phyloP scores from a whole-genome alignment of 2,113 vertebrate species.

The Oostethus manadensis region DNA sequence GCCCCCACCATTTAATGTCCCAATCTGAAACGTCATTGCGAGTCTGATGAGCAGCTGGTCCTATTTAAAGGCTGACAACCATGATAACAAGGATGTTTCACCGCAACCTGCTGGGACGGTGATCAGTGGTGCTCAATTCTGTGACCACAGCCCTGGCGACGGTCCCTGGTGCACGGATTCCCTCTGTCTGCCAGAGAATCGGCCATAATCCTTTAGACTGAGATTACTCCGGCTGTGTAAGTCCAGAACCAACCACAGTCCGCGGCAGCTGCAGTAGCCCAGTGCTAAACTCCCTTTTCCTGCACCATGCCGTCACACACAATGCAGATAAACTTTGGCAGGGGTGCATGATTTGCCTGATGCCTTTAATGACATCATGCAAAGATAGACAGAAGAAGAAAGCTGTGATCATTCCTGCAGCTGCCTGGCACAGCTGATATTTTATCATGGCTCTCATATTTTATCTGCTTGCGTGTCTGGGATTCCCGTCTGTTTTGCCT shows the following conservation, averaged over 20 bases:
- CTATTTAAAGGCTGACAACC: slow-evolving; percentile 24
- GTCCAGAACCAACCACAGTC: slow-evolving; percentile 57
- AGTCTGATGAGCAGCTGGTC: slow-evolving; percentile 11
- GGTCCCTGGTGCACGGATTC: slow-evolving; percentile 62
- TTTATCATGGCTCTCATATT: slow-evolving; percentile 27
- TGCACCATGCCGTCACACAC: slow-evolving; percentile 26
- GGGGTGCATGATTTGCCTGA: background rate
- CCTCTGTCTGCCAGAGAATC: slow-evolving; percentile 65
- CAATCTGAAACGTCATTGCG: slow-evolving; percentile 24
- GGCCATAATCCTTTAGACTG: slow-evolving; percentile 71
- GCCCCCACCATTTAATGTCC: slow-evolving; percentile 36
- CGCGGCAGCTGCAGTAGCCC: slow-evolving; percentile 50
- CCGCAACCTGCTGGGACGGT: slow-evolving; percentile 36
- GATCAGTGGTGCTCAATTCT: slow-evolving; percentile 53
- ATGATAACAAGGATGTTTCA: slow-evolving; percentile 37
- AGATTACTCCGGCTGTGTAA: slow-evolving; percentile 67
- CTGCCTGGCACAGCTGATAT: slow-evolving; percentile 34
- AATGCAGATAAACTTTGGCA: slow-evolving; percentile 9
- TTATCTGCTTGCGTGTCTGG: slow-evolving; percentile 28
- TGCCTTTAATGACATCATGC: background rate
- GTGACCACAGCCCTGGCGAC: slow-evolving; percentile 53
- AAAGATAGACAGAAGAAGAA: slow-evolving; percentile 10
- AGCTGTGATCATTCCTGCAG: slow-evolving; percentile 17
- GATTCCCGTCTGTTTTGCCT: slow-evolving; percentile 29
- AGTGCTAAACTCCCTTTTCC: slow-evolving; percentile 20